Conservation (phyloP, 2,888 invertebrate species). For the Conus canariensis region DNA sequence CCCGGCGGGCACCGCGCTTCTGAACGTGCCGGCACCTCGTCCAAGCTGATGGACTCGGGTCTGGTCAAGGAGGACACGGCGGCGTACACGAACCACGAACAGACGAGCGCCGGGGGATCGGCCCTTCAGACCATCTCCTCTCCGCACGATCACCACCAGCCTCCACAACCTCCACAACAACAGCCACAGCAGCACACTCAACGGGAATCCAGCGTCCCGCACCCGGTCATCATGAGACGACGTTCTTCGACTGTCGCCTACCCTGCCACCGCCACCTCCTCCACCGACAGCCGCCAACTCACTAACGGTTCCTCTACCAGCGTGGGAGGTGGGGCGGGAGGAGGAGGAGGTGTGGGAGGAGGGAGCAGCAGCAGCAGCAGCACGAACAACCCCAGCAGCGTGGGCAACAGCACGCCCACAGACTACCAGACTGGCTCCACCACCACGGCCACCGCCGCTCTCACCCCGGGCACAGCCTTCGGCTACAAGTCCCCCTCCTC, state of each 20-base stretch:
- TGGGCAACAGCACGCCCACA: slow-evolving; percentile 26
- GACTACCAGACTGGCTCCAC: neutral
- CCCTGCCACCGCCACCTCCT: slow-evolving; percentile 15
- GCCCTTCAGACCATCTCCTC: slow-evolving; percentile 47
- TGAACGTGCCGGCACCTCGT: slow-evolving; percentile 1
- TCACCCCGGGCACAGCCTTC: slow-evolving; percentile 5
- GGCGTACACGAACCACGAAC: slow-evolving; percentile 53
- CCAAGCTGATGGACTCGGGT: slow-evolving; percentile 53
- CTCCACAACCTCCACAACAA: slow-evolving; percentile 38
- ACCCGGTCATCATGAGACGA: slow-evolving; percentile 74
- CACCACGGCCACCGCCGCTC: neutral
- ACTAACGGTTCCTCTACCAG: neutral
- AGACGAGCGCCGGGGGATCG: slow-evolving; percentile 45
- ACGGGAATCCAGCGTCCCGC: slow-evolving; percentile 63
- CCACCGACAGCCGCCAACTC: slow-evolving; percentile 4
- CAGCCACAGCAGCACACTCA: slow-evolving; percentile 49
- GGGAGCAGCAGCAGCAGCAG: neutral
- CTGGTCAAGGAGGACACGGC: slow-evolving; percentile 52
- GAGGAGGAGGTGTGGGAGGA: neutral
- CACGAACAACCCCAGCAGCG: neutral
- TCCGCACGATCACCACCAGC: neutral
- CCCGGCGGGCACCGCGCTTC: slow-evolving; percentile 8
- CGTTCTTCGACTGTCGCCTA: slow-evolving; percentile 41
- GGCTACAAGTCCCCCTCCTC: slow-evolving; percentile 37
- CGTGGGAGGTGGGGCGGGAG: neutral